Percentiles rank a stretch among this genome's conserved stretches.
phyloP scores from a whole-genome alignment of 2,113 vertebrate species.

The Platycercus adscitus region DNA sequence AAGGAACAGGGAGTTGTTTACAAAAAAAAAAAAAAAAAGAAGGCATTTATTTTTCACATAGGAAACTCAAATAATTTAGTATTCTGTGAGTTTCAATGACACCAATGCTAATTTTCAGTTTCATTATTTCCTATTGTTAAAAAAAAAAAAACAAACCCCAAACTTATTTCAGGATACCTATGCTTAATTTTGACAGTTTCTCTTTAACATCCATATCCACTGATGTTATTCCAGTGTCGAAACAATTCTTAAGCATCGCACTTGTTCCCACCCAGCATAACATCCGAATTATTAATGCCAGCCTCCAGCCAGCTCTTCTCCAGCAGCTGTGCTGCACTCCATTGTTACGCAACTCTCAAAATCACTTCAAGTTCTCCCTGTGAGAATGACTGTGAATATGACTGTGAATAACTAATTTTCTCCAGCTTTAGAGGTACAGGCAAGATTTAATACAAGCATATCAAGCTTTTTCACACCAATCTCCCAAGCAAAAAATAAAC shows the following conservation, averaged over 20 bases:
- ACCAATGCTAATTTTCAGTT: background rate
- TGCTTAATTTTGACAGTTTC: background rate
- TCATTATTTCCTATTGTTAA: background rate
- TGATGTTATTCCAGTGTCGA: background rate
- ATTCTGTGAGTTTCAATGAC: background rate
- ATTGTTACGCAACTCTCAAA: constrained; percentile 56
- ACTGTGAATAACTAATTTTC: constrained; percentile 67
- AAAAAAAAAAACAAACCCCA: background rate
- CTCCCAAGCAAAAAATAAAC: constrained; percentile 33
- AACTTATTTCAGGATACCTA: background rate
- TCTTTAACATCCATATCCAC: background rate
- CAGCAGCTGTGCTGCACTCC: constrained; percentile 69
- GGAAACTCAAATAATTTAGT: background rate
- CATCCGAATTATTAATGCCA: constrained; percentile 7
- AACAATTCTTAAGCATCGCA: background rate
- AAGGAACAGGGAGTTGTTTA: background rate
- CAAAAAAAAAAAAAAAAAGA: background rate
- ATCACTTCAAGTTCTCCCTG: constrained; percentile 54
- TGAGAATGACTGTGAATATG: constrained; percentile 54
- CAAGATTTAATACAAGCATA: constrained; percentile 42
- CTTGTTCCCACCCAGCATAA: constrained; percentile 43
- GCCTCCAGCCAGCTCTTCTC: constrained; percentile 51
- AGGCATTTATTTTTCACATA: background rate
- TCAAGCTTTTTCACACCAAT: constrained; percentile 39
- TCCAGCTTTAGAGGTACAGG: constrained; percentile 49